Conservation (phyloP, 2,797 vertebrate genomes). For the Cyclopterus lumpus region DNA sequence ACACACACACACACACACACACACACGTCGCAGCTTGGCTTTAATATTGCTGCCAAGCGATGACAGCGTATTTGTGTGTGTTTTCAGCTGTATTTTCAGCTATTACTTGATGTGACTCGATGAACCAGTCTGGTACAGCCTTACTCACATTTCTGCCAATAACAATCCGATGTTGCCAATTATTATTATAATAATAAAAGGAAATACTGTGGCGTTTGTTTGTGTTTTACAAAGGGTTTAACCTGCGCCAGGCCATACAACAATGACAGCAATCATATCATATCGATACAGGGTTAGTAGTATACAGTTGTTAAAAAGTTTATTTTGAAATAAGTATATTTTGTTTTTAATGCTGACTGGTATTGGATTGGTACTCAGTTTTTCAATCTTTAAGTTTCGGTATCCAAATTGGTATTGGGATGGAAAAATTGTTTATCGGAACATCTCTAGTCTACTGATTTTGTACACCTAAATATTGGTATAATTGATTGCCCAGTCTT, state of each 20-base stretch:
- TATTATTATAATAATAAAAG: neutral
- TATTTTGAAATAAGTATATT: neutral
- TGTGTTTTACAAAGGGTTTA: neutral
- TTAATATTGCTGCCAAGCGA: conserved; percentile 47
- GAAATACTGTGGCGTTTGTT: neutral
- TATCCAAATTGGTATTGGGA: neutral
- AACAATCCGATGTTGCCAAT: neutral
- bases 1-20: neutral
- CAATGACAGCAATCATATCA: neutral
- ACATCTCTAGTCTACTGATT: neutral
- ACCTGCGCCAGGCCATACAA: neutral
- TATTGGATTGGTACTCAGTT: neutral
- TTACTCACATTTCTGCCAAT: neutral
- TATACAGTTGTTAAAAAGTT: neutral
- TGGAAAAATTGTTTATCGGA: neutral
- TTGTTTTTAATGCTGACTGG: neutral
- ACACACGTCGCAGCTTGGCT: conserved; percentile 8
- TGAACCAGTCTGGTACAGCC: neutral
- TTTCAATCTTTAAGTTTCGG: neutral
- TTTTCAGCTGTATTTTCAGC: conserved; percentile 29
- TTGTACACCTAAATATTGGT: neutral
- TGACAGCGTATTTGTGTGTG: conserved; percentile 30
- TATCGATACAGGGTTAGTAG: neutral
- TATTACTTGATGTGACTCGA: conserved; percentile 2
- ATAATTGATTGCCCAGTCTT: neutral